Base-by-base conservation (phyloP, 2,113 vertebrate genomes). In the Castor canadensis region DNA sequence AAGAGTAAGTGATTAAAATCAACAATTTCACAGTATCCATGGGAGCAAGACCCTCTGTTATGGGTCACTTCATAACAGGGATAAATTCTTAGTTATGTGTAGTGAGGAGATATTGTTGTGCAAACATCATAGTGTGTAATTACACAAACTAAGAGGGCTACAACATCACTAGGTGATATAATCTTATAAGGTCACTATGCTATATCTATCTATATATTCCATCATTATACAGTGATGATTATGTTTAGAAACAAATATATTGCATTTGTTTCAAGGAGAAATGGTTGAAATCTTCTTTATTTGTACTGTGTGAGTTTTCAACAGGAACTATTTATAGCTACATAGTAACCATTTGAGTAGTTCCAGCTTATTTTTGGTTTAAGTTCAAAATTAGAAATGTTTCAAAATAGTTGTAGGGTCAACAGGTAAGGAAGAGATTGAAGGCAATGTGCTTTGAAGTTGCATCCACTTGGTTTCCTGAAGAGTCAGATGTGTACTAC, bases 181-280 rank as follows among this genome's bases (percentile, higher is more conserved):
- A n/a, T n/a, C n/a, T n/a, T n/a, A n/a, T n/a, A n/a, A 3, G 9
- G n/a, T 81, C 12, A 45, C 9, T 49, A 47, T 3, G 16, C n/a
- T n/a, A n/a, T n/a, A n/a, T n/a, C n/a, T n/a, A n/a, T n/a, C n/a
- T n/a, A n/a, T n/a, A n/a, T n/a, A n/a, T n/a, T n/a, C n/a, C n/a
- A n/a, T n/a, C n/a, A n/a, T n/a, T n/a, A n/a, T n/a, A n/a, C n/a
- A n/a, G n/a, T n/a, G 16, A 16, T 38, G 10, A 62, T 9, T 54
- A 19, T 3, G 11, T 89, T 95, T 97, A 96, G 54, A 91, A 97
- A 95, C 64, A 94, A 85, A 77, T 64, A 73, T 58, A 95, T 93
- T 81, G 81, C 35, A 84, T 95, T 87, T 96, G 32, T 77, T 96
- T 97, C 32, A 86, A 95, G 77, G 82, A 28, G 52, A 96, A 95